phyloP scores from a whole-genome alignment of 1,140 invertebrate species.

The Dryas iulia region DNA sequence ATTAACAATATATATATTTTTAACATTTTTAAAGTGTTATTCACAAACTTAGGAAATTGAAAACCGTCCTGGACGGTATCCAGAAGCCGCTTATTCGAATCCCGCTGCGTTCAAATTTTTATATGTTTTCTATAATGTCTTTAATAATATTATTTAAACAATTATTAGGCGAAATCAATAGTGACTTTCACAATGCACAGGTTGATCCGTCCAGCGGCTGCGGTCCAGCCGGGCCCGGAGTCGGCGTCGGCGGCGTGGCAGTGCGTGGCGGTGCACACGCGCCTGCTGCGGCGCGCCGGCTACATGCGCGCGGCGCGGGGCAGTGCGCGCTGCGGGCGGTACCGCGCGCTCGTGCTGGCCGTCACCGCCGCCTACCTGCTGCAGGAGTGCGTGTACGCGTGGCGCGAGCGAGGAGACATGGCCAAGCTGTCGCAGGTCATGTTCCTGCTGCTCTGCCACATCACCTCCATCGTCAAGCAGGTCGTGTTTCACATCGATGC shows the following conservation, averaged over 20 bases:
- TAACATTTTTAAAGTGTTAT: too few species aligned
- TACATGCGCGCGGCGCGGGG: slow-evolving; percentile 25
- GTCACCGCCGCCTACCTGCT: slow-evolving; percentile 47
- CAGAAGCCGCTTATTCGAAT: too few species aligned
- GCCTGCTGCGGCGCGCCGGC: slow-evolving; percentile 31
- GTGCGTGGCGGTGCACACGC: slow-evolving; percentile 33
- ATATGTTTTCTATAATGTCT: too few species aligned
- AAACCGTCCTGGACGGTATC: too few species aligned
- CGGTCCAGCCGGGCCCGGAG: background rate
- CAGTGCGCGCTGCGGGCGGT: slow-evolving; percentile 24
- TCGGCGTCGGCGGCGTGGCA: slow-evolving; percentile 8
- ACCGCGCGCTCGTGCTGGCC: slow-evolving; percentile 45
- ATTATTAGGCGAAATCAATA: too few species aligned
- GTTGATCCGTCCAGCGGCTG: background rate
- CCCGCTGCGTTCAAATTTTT: too few species aligned
- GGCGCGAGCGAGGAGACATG: slow-evolving; percentile 54
- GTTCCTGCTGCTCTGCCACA: slow-evolving; percentile 68
- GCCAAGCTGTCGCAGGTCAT: slow-evolving; percentile 59
- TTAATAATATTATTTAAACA: background rate
- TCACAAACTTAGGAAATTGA: too few species aligned
- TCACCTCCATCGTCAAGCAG: slow-evolving; percentile 65
- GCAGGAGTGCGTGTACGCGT: slow-evolving; percentile 58
- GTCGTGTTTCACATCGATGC: slow-evolving; percentile 53
- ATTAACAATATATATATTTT: background rate
- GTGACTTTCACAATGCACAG: background rate